Percentiles rank a stretch among this genome's conserved stretches.
Evolutionary conservation across 2,797 vertebrate genomes (phyloP).

Genomic region (Sternotherus odoratus): DNA sequence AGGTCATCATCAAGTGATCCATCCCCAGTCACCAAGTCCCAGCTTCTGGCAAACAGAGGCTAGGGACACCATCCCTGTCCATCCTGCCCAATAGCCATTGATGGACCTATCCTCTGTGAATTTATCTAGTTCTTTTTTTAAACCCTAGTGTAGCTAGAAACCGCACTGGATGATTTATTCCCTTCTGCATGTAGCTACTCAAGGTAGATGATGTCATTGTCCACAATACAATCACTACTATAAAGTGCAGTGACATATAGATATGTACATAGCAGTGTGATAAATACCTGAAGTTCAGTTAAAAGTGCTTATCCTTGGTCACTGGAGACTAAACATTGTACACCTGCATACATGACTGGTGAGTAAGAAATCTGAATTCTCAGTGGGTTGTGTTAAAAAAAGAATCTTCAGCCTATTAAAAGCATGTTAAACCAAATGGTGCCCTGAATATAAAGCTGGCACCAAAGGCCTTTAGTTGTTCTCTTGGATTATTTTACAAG

Average conservation of each 20-base stretch:
- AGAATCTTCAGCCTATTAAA: conserved; percentile 30
- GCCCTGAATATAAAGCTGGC: background rate
- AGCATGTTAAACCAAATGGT: conserved; percentile 14
- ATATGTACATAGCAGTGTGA: background rate
- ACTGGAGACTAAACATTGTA: no score
- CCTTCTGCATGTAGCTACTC: background rate
- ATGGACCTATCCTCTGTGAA: no score
- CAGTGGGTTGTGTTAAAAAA: background rate
- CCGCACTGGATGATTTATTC: background rate
- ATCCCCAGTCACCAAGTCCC: no score
- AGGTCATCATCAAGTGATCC: no score
- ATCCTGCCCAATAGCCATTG: no score
- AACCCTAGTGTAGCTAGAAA: background rate
- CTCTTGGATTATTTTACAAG: conserved; percentile 17
- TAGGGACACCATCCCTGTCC: no score
- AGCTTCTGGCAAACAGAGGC: no score
- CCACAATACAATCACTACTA: background rate
- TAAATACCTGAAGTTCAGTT: background rate
- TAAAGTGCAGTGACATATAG: background rate
- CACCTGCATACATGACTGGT: background rate
- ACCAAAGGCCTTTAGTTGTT: conserved; percentile 47
- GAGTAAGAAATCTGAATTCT: conserved; percentile 18
- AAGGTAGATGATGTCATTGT: background rate
- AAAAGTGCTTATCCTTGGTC: background rate
- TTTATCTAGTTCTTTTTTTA: no score